Percentiles rank a stretch among this genome's conserved stretches.
Evolutionary conservation across 1,140 invertebrate species (phyloP).

Genomic region (Papilio glaucus): DNA sequence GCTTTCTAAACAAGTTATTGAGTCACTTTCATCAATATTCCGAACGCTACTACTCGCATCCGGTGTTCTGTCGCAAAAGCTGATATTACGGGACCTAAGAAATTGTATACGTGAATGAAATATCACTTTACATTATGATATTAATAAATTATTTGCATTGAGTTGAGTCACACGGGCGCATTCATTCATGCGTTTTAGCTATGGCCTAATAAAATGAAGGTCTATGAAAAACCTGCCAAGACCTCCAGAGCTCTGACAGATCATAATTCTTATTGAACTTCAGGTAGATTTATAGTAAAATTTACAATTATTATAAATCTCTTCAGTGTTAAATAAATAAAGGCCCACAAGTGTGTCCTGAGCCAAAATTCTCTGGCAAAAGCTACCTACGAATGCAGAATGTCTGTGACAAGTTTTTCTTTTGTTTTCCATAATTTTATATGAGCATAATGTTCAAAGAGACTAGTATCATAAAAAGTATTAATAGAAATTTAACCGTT

Average conservation of each 20-base stretch:
- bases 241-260: constrained; percentile 42
- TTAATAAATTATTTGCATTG: constrained; percentile 14
- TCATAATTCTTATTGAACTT: constrained; percentile 48
- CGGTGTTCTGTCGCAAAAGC: constrained; percentile 27
- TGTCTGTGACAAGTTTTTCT: too few species aligned
- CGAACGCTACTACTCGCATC: background rate
- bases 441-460: too few species aligned
- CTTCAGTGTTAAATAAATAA: constrained; percentile 36
- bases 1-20: constrained; percentile 34
- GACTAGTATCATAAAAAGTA: too few species aligned
- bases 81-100: constrained; percentile 25
- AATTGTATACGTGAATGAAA: constrained; percentile 24
- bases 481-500: too few species aligned
- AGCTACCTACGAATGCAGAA: background rate
- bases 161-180: constrained; percentile 23
- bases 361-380: constrained; percentile 26
- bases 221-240: constrained; percentile 46
- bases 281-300: constrained; percentile 54
- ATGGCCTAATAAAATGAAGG: constrained; percentile 35
- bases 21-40: constrained; percentile 35
- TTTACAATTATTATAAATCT: constrained; percentile 55
- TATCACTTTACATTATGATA: constrained; percentile 30
- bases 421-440: too few species aligned
- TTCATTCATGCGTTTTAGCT: constrained; percentile 25
- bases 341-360: background rate